Conservation (phyloP, 2,888 invertebrate species). For the Allolobophora icterica region DNA sequence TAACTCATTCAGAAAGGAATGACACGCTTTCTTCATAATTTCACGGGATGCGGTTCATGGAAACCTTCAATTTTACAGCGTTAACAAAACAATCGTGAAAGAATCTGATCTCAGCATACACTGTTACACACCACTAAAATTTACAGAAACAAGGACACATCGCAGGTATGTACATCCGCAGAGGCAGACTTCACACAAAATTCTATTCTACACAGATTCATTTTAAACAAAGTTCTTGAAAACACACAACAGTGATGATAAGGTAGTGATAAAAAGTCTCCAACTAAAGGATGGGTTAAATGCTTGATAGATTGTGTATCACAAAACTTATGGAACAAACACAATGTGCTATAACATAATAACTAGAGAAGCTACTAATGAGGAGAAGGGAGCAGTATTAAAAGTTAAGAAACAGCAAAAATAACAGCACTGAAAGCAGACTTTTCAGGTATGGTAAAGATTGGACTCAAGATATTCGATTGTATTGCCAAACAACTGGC, state of each 20-base stretch:
- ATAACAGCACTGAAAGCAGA: not conserved
- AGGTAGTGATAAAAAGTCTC: not conserved
- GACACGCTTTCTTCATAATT: not conserved
- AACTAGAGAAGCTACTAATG: not conserved
- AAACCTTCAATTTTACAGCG: not conserved
- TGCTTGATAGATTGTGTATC: conserved; percentile 17
- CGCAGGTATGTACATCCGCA: not conserved
- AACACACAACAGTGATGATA: not conserved
- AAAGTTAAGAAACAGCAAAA: not conserved
- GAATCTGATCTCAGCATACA: not conserved
- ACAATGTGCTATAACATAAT: not conserved
- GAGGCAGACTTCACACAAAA: not conserved
- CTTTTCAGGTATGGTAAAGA: not conserved
- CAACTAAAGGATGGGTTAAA: not conserved
- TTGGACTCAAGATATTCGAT: not conserved
- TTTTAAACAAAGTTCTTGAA: not conserved
- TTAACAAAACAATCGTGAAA: not conserved
- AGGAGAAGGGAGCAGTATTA: not conserved
- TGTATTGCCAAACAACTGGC: not conserved
- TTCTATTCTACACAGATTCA: not conserved
- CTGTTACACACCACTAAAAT: not conserved
- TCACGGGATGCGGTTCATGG: too few species aligned
- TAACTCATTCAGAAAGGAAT: not conserved
- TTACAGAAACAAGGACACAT: not conserved
- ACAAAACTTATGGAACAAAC: not conserved